These are phyloP conservation scores for Chaunax sp. DNA, from an alignment of 2,797 vertebrate species.

Conservation along the genomic window DNA sequence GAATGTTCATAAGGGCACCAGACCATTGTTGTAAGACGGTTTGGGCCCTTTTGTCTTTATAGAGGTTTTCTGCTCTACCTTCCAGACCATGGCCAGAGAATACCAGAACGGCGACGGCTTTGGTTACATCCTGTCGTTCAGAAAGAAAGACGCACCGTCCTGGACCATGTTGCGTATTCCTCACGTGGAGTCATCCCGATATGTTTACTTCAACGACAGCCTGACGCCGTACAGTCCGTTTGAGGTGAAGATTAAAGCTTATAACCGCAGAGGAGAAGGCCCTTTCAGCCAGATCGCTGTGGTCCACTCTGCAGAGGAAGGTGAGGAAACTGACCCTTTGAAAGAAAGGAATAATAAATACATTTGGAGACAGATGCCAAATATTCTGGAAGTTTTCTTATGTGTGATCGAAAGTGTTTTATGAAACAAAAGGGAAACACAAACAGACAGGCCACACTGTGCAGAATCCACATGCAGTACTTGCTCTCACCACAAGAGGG, in stretches of 20 bases:
- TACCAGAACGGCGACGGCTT: conserved; percentile 97
- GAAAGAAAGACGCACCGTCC: conserved; percentile 78
- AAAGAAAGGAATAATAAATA: too few relatives aligned
- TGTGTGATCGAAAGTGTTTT: too few relatives aligned
- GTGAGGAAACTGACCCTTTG: too few relatives aligned
- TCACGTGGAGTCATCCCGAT: conserved; percentile 89
- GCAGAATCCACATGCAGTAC: conserved; percentile 6
- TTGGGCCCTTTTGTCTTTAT: background rate
- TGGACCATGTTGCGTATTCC: conserved; percentile 87
- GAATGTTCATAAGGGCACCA: too few relatives aligned
- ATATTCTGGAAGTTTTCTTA: too few relatives aligned
- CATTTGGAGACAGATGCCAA: background rate
- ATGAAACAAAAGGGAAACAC: too few relatives aligned
- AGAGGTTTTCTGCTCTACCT: background rate
- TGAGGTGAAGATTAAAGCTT: conserved; percentile 94
- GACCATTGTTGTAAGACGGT: too few relatives aligned
- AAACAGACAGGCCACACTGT: too few relatives aligned
- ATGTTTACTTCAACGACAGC: conserved; percentile 91
- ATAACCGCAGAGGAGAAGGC: conserved; percentile 92
- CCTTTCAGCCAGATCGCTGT: conserved; percentile 92
- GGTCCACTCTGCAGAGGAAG: conserved; percentile 95
- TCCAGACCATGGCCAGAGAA: conserved; percentile 89
- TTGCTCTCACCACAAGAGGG: conserved; percentile 38
- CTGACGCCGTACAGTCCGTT: conserved; percentile 91
- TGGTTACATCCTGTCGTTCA: conserved; percentile 92